Percentiles rank a stretch among this genome's conserved stretches.
Conservation (phyloP, 23 tunicate genomes). For the Trididemnum miniatum region DNA sequence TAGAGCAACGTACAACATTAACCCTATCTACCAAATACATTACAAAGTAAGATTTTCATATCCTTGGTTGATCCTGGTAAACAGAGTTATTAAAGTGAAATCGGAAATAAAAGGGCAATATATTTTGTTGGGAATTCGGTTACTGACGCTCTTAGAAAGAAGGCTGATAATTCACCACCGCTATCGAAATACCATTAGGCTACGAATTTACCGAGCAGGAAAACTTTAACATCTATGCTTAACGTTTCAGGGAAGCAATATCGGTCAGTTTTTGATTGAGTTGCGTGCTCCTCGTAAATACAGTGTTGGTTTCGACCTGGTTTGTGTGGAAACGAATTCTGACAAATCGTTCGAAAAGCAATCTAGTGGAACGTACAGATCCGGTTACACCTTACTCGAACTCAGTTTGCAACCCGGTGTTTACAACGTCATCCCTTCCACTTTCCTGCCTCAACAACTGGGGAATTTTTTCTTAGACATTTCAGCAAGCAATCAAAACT, state of each 20-base stretch:
- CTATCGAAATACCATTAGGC: no score
- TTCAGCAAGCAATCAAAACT: conserved; percentile 4
- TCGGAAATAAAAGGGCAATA: no score
- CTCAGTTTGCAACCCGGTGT: conserved; percentile 60
- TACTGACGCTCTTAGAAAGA: no score
- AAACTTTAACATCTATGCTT: no score
- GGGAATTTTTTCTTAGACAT: conserved; percentile 81
- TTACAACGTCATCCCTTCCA: conserved; percentile 80
- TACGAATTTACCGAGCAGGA: no score
- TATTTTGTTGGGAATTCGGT: no score
- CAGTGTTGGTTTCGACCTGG: conserved; percentile 79
- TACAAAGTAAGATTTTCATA: conserved; percentile 17
- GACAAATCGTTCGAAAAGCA: conserved; percentile 57
- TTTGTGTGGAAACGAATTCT: conserved; percentile 78
- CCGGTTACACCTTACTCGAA: conserved; percentile 83
- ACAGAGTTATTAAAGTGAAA: no score
- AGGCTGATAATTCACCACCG: no score
- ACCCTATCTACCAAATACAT: conserved; percentile 69
- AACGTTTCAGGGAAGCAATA: conserved; percentile 10
- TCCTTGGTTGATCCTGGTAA: neutral
- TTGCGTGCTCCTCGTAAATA: conserved; percentile 71
- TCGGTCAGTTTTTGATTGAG: conserved; percentile 51
- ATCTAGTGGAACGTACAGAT: conserved; percentile 70
- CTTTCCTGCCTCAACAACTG: conserved; percentile 55
- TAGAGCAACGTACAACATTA: conserved; percentile 66